Percentiles rank a stretch among this genome's conserved stretches.
phyloP scores from a whole-genome alignment of 2,113 vertebrate genomes.

The Stegostoma tigrinum region DNA sequence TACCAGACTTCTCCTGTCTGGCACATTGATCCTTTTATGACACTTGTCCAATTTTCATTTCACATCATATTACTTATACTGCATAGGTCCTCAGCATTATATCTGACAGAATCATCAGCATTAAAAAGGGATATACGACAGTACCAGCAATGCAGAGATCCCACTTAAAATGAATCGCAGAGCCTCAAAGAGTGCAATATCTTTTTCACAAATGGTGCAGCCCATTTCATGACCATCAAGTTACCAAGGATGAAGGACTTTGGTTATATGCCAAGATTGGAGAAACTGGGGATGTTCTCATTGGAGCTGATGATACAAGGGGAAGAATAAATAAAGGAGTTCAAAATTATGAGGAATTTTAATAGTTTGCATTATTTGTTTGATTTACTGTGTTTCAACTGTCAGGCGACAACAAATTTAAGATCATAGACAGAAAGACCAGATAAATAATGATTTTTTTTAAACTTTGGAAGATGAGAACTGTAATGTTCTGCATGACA shows the following conservation, averaged over 20 bases:
- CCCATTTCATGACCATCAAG: background rate
- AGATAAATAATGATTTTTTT: background rate
- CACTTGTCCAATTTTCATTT: background rate
- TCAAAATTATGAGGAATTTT: background rate
- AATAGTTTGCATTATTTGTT: background rate
- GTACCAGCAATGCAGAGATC: background rate
- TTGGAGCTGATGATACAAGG: background rate
- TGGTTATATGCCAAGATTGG: background rate
- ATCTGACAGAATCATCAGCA: background rate
- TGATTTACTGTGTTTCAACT: background rate
- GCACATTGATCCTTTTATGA: background rate
- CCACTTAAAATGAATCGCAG: background rate
- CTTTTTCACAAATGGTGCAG: background rate
- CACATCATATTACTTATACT: background rate
- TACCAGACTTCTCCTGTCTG: background rate
- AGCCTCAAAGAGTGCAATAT: background rate
- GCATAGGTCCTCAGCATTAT: background rate
- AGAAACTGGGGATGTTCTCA: background rate
- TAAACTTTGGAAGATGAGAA: background rate
- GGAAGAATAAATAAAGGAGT: background rate
- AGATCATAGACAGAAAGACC: background rate
- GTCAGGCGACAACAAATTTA: background rate
- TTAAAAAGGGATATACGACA: background rate
- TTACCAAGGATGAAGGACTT: background rate
- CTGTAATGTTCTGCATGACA: background rate